A percentile compares a stretch with the other conserved stretches of the same genome.
These are phyloP conservation scores for Phlogophora meticulosa DNA, from an alignment of 2,888 invertebrate genomes.

Conservation along the genomic window DNA sequence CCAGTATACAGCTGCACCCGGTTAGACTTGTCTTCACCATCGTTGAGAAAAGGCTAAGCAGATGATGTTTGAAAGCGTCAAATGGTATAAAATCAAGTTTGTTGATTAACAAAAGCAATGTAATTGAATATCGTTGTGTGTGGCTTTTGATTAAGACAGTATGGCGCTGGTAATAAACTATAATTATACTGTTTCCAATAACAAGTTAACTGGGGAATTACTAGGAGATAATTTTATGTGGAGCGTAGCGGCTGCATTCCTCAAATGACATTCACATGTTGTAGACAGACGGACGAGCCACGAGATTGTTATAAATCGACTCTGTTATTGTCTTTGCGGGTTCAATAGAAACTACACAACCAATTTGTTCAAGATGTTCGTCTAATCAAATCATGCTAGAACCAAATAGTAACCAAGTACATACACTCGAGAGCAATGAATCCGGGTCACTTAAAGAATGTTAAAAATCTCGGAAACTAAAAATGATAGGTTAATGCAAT, in stretches of 20 bases:
- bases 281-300: slow-evolving; percentile 19
- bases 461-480: too few relatives aligned
- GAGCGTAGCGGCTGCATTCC: slow-evolving; percentile 36
- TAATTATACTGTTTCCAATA: slow-evolving; percentile 40
- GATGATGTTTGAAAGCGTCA: not conserved
- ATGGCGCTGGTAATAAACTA: slow-evolving; percentile 34
- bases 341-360: not conserved
- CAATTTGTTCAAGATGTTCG: not conserved
- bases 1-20: too few relatives aligned
- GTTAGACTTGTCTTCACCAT: too few relatives aligned
- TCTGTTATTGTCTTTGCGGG: not conserved
- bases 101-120: too few relatives aligned
- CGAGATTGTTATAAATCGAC: not conserved
- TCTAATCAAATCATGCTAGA: too few relatives aligned
- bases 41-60: too few relatives aligned
- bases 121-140: not conserved
- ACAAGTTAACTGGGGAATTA: slow-evolving; percentile 30
- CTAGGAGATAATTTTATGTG: slow-evolving; percentile 30
- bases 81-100: not conserved
- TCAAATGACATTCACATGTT: slow-evolving; percentile 9
- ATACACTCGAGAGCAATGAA: too few relatives aligned
- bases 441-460: too few relatives aligned
- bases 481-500: too few relatives aligned
- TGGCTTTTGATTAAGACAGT: slow-evolving; percentile 28
- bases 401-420: too few relatives aligned